A percentile compares a stretch with the other conserved stretches of the same genome.
Conservation (phyloP, 2,113 vertebrate genomes). For the Hyperopisus bebe region DNA sequence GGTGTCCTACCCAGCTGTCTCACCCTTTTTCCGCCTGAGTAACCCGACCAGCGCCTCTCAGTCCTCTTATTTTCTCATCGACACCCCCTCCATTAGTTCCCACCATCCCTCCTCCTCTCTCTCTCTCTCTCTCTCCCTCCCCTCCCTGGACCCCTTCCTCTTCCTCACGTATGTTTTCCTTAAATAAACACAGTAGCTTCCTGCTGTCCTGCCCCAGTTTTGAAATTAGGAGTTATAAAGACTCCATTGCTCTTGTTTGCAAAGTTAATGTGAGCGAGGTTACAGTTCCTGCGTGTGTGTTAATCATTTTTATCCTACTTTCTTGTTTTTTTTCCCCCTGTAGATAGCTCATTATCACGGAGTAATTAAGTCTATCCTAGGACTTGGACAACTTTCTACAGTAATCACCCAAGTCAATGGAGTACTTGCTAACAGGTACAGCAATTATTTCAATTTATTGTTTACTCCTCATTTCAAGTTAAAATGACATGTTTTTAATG, state of each 20-base stretch:
- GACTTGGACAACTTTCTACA: constrained; percentile 90
- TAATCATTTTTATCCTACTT: constrained; percentile 10
- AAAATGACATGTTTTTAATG: not conserved
- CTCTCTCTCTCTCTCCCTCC: not conserved
- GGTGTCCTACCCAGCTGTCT: not conserved
- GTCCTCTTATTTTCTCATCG: not conserved
- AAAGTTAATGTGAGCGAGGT: not conserved
- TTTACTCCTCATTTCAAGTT: not conserved
- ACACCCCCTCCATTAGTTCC: not conserved
- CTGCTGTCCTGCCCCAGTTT: not conserved
- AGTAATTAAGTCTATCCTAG: constrained; percentile 93
- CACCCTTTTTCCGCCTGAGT: not conserved
- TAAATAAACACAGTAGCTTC: not conserved
- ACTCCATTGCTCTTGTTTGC: not conserved
- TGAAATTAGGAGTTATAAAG: not conserved
- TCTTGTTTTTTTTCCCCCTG: constrained; percentile 22
- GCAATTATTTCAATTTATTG: not conserved
- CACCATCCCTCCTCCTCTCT: not conserved
- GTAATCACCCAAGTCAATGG: constrained; percentile 96
- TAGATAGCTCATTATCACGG: constrained; percentile 94
- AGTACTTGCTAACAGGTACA: constrained; percentile 85
- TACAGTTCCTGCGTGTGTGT: not conserved
- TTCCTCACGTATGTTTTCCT: not conserved
- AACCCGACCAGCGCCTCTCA: not conserved
- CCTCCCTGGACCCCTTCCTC: not conserved